Evolutionary conservation across 2,888 invertebrate species (phyloP), one percentile per base, ranked within the genome.

Genomic region (Metellina segmentata): DNA sequence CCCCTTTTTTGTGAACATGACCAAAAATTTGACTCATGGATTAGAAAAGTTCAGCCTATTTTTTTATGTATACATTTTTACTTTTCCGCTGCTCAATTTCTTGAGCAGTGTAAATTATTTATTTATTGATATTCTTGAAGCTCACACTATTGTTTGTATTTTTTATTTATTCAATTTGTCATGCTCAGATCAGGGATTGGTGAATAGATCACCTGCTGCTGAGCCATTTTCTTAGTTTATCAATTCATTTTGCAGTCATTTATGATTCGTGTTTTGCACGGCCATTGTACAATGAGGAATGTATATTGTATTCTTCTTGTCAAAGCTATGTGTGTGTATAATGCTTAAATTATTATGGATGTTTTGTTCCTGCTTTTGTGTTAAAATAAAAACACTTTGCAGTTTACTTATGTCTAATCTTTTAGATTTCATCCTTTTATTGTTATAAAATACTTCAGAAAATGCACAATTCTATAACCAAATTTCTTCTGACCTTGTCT

Each of bases 341-440:
- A 79, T 53, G 81, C 85, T 90, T 90, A 85, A 91, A 91, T 86
- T 91, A 86, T 87, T 88, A 77, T 83, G 61, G 53, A 75, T 79
- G 48, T 87, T 85, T 85, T 85, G 49, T 90, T 88, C 83, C 77
- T 87, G 82, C 87, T 91, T 70, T 61, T 91, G 87, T 87, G 85
- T 91, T 87, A 82, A 78, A 90, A 85, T 85, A 72, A 87, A 87
- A 52, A 86, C 52, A 89, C 88, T 88, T 88, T 88, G 88, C 88
- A 88, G 69, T 86, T 69, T 72, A 52, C 16, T 78, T 19, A 1
- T 75, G 75, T 34, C 7, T n/a, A 11, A 48, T 75, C 34, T 75
- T 48, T 75, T 75, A 34, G 34, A 34, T 34, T 34, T 34, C 34
- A 34, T 34, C 34, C 4, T 34, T 34, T 34, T 34, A 34, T 34